Evolutionary conservation across 2,113 vertebrate species (phyloP).

Genomic region (Odontesthes bonariensis): DNA sequence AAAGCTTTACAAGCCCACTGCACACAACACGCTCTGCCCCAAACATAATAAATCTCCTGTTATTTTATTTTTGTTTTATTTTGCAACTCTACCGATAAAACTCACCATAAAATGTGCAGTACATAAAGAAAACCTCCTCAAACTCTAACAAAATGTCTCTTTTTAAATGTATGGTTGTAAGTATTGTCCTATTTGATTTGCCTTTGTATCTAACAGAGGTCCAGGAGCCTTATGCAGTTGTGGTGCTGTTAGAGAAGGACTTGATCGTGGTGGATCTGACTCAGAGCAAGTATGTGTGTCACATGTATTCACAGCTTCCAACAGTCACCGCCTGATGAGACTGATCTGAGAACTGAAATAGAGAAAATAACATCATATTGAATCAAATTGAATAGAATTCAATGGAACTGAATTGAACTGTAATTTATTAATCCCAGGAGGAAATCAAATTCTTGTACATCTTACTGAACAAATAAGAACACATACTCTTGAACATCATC

Average conservation of each 20-base stretch:
- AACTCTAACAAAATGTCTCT: background rate
- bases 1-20: background rate
- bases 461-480: too few species aligned
- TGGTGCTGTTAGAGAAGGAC: slow-evolving; percentile 95
- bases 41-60: background rate
- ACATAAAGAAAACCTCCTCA: background rate
- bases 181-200: slow-evolving; percentile 8
- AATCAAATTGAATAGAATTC: too few species aligned
- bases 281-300: slow-evolving; percentile 92
- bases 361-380: background rate
- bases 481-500: too few species aligned
- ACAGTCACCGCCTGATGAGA: background rate
- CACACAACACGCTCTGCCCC: background rate
- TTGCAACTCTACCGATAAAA: background rate
- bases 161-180: background rate
- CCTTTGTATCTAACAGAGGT: slow-evolving; percentile 84
- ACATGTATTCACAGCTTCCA: background rate
- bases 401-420: too few species aligned
- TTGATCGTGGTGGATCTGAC: slow-evolving; percentile 94
- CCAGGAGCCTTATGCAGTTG: slow-evolving; percentile 96
- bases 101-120: background rate
- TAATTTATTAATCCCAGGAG: too few species aligned
- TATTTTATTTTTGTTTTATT: too few species aligned
- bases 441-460: too few species aligned
- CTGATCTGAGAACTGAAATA: background rate